phyloP scores from a whole-genome alignment of 2,888 invertebrate species.

The Nesidiocoris tenuis region DNA sequence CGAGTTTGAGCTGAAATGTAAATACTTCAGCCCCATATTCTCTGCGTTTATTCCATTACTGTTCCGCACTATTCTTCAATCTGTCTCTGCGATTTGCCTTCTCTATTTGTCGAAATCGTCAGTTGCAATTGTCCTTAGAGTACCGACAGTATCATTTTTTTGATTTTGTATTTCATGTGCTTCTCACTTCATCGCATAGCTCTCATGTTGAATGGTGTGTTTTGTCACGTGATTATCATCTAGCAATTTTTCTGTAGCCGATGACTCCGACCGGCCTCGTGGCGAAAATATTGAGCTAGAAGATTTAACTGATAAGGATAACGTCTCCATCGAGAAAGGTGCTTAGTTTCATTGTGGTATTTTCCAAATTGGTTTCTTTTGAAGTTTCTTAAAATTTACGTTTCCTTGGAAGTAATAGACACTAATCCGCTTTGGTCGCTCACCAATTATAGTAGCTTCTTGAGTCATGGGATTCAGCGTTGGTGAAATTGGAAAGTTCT shows the following conservation, averaged over 20 bases:
- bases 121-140: not conserved
- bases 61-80: not conserved
- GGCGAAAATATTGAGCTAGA: constrained; percentile 41
- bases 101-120: not conserved
- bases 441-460: not conserved
- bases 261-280: constrained; percentile 15
- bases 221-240: not conserved
- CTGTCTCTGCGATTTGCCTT: not conserved
- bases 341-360: not conserved
- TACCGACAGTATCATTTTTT: not conserved
- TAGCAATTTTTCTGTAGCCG: constrained; percentile 31
- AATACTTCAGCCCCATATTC: too few relatives aligned
- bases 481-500: too few relatives aligned
- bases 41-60: too few relatives aligned
- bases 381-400: not conserved
- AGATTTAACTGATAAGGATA: constrained; percentile 38
- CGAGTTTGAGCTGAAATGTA: too few relatives aligned
- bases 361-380: not conserved
- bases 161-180: not conserved
- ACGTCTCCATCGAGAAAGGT: constrained; percentile 30
- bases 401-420: not conserved
- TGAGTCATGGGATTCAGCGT: not conserved
- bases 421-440: not conserved
- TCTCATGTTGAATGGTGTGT: not conserved
- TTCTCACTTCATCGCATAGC: not conserved